Conservation (phyloP, 2,113 vertebrate species). For the Setophaga coronata region DNA sequence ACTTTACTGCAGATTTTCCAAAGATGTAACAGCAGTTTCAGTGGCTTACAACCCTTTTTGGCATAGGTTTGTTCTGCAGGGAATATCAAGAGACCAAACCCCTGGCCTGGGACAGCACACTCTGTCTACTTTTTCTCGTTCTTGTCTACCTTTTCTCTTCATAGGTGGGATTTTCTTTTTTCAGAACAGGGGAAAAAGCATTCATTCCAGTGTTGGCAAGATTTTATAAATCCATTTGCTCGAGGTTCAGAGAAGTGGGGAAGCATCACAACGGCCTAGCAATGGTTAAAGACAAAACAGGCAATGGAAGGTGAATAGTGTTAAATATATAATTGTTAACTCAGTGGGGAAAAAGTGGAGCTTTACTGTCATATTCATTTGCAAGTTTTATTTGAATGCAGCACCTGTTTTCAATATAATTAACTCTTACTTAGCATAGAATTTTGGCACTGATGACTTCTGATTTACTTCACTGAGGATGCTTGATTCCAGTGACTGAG, state of each 20-base stretch:
- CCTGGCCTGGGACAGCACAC: neutral
- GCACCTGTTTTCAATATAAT: neutral
- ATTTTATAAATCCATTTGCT: neutral
- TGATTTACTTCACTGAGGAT: neutral
- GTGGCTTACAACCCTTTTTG: neutral
- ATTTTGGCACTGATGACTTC: neutral
- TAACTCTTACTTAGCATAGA: slow-evolving; percentile 13
- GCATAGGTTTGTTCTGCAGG: neutral
- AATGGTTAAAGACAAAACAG: neutral
- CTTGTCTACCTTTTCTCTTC: neutral
- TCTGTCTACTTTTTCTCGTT: neutral
- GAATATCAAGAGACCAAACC: neutral
- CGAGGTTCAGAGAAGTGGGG: neutral
- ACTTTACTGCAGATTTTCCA: neutral
- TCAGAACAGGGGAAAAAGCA: neutral
- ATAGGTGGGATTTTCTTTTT: neutral
- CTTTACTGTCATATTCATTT: neutral
- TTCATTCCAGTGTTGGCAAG: neutral
- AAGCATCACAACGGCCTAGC: neutral
- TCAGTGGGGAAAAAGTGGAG: neutral
- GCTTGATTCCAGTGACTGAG: neutral
- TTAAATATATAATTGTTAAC: neutral
- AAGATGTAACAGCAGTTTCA: neutral
- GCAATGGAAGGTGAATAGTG: neutral
- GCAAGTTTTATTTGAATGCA: neutral